These are phyloP conservation scores for Catharus minimus DNA, from an alignment of 2,113 vertebrate species.

Conservation along the genomic window DNA sequence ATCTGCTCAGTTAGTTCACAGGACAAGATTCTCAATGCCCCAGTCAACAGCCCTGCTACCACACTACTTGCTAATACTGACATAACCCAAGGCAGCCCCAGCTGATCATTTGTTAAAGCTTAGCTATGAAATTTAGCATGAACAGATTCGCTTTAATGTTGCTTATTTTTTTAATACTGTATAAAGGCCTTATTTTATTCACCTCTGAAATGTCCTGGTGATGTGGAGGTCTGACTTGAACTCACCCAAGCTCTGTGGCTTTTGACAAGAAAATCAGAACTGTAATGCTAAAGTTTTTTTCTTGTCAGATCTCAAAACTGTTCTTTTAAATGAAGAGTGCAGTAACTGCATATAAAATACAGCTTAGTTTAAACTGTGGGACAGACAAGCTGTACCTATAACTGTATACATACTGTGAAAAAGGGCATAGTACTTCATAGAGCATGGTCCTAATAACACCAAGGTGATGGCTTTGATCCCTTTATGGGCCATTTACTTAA, in stretches of 20 bases:
- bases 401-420: background rate
- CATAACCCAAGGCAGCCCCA: background rate
- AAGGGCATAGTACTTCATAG: background rate
- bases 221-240: background rate
- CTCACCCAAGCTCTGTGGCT: background rate
- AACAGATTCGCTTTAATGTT: background rate
- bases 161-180: background rate
- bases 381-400: background rate
- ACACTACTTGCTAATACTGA: fast-evolving
- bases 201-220: background rate
- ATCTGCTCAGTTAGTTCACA: background rate
- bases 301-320: background rate
- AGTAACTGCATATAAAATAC: background rate
- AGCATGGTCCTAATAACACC: background rate
- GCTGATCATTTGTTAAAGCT: background rate
- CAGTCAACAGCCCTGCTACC: background rate
- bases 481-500: background rate
- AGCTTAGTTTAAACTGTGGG: background rate
- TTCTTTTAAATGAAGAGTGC: background rate
- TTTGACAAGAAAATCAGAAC: background rate
- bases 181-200: background rate
- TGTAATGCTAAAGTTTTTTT: background rate
- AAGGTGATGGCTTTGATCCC: fast-evolving
- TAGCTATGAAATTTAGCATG: background rate
- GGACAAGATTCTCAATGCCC: background rate